Conservation (phyloP, 2,888 invertebrate genomes). For the Aphodius granarius region DNA sequence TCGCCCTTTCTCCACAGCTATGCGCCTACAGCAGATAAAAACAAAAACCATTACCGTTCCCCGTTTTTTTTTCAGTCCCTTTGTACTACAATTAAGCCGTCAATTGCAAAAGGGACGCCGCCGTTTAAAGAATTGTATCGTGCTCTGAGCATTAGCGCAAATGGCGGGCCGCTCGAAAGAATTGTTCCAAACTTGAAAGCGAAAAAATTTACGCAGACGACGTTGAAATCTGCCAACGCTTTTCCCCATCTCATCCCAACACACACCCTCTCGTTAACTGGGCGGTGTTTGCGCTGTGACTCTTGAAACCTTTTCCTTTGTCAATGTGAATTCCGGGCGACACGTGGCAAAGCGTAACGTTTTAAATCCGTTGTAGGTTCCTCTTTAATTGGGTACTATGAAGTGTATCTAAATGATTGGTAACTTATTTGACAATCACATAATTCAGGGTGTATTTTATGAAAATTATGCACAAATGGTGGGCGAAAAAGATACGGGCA, state of each 20-base stretch:
- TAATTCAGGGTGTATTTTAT: no score
- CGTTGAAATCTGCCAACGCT: not conserved
- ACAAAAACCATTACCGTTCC: not conserved
- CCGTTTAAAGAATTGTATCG: not conserved
- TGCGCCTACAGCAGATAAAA: no score
- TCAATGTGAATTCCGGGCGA: not conserved
- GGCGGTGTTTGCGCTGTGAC: not conserved
- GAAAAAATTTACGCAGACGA: not conserved
- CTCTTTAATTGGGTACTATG: not conserved
- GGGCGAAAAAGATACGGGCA: no score
- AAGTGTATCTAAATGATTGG: no score
- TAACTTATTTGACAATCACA: no score
- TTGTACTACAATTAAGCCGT: not conserved
- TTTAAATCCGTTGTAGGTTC: no score
- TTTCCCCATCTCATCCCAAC: not conserved
- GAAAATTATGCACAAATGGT: no score
- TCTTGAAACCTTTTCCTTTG: not conserved
- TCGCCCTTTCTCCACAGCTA: no score
- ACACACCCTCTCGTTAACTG: not conserved
- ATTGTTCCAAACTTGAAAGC: not conserved
- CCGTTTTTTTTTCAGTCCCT: not conserved
- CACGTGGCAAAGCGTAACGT: not conserved
- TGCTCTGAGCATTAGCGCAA: not conserved
- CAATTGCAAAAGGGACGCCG: not conserved
- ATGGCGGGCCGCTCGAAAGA: not conserved